Evolutionary conservation across 2,113 vertebrate species (phyloP), one percentile per base, ranked within the genome.

Genomic region (Neogale vison): DNA sequence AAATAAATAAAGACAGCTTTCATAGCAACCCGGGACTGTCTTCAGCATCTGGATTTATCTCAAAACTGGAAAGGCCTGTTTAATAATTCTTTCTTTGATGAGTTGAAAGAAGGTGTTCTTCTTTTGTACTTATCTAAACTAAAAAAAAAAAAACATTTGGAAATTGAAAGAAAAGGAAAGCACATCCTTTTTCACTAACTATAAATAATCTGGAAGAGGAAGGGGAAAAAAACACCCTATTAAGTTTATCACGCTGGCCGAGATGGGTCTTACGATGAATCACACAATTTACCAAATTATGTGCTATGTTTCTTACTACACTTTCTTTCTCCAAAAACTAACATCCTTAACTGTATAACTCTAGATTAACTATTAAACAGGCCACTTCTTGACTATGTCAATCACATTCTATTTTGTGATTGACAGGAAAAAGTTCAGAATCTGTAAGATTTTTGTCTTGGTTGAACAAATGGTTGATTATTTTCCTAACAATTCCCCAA

Each of bases 1-100:
- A 52, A 55, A 55, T 18, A 55, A 55, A 55, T 71, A 92, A 89
- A 94, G 39, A 94, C 79, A 61, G 21, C 45, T 29, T 1, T 65
- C 67, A 69, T 2, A 88, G 76, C 67, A 85, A 91, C 91, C 2
- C 0, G 3, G 21, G 67, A 69, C 74, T 90, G 50, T 92, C 34
- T 45, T 76, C 86, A n/a, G 63, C 86, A 93, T 76, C 77, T 96
- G 96, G 88, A 83, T 87, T 87, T 69, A 63, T 84, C 91, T 95
- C 5, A 96, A 55, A 86, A 82, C 50, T 81, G 83, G 69, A 52
- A 47, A 82, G 83, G 72, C 50, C 50, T 52, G 65, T 59, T 80
- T 80, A 93, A 79, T 1, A 55, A 59, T 55, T 39, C 55, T 65
- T 86, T 95, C 63, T 94, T 90, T n/a, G 91, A 77, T 82, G 79